Percentiles rank a stretch among this genome's conserved stretches.
These are phyloP conservation scores for Bacillus rossius DNA, from an alignment of 1,140 invertebrate species.

Conservation along the genomic window DNA sequence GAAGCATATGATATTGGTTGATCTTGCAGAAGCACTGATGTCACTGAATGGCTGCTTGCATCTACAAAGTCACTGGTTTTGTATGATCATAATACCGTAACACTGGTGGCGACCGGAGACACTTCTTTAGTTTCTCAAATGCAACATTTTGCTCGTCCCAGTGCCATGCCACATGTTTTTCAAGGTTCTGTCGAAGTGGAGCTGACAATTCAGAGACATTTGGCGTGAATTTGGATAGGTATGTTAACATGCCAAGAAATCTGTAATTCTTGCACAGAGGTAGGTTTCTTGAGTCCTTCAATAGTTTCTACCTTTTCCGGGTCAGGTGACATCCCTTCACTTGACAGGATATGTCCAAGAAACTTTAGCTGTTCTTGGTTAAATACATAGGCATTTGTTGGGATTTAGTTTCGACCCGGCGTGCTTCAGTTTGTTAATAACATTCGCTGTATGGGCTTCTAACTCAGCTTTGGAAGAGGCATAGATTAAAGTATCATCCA, in stretches of 20 bases:
- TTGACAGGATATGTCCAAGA: no score
- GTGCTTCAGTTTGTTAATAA: conserved; percentile 7
- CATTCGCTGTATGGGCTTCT: background rate
- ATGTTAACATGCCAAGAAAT: conserved; percentile 28
- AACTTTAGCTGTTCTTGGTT: background rate
- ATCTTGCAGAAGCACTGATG: conserved; percentile 31
- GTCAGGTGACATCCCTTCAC: no score
- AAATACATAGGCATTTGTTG: conserved; percentile 20
- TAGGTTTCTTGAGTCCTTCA: no score
- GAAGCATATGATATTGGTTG: conserved; percentile 29
- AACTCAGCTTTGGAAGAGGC: no score
- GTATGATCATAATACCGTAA: conserved; percentile 24
- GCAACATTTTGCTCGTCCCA: conserved; percentile 11
- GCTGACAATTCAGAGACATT: conserved; percentile 24
- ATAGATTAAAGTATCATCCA: no score
- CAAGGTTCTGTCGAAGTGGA: conserved; percentile 27
- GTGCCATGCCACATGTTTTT: conserved; percentile 24
- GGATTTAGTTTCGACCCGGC: conserved; percentile 13
- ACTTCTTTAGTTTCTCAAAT: conserved; percentile 28
- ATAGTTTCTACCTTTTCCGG: no score
- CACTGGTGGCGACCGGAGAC: conserved; percentile 9
- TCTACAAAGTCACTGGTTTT: conserved; percentile 10
- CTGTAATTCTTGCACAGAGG: no score
- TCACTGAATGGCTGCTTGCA: conserved; percentile 26
- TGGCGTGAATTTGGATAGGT: conserved; percentile 11